Conservation (phyloP, 2,888 invertebrate genomes). For the Urechis unicinctus region DNA sequence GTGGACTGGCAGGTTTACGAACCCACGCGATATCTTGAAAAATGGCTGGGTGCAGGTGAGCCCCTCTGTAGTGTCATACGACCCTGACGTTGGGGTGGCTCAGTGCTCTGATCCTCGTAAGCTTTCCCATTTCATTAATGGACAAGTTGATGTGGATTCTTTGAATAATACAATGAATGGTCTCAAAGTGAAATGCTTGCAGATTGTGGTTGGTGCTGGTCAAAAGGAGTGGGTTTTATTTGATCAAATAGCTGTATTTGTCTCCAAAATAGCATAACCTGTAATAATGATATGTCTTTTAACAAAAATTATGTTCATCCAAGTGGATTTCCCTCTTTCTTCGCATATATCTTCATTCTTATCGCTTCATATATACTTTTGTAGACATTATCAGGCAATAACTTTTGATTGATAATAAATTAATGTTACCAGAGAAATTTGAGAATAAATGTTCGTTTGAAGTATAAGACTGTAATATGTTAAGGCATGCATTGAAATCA, state of each 20-base stretch:
- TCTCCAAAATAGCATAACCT: no score
- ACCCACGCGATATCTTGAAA: conserved; percentile 6
- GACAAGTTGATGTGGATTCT: conserved; percentile 4
- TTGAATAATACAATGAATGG: background rate
- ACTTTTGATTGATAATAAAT: no score
- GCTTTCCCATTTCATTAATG: background rate
- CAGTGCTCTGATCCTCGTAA: background rate
- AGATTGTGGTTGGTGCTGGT: conserved; percentile 5
- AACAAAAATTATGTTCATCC: no score
- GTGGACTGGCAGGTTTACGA: conserved; percentile 8
- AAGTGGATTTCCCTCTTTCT: no score
- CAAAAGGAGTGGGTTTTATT: conserved; percentile 15
- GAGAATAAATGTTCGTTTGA: no score
- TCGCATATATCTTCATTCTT: no score
- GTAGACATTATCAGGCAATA: no score
- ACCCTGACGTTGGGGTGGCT: background rate
- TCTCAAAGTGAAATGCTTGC: conserved; percentile 7
- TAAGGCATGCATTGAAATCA: no score
- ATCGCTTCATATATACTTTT: no score
- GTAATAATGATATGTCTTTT: no score
- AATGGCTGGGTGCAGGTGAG: conserved; percentile 9
- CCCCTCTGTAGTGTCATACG: background rate
- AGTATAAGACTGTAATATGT: no score
- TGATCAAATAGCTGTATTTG: conserved; percentile 16
- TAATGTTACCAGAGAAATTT: no score